phyloP scores from a whole-genome alignment of 2,888 invertebrate genomes.

The Sinodicranocentrus sp. region DNA sequence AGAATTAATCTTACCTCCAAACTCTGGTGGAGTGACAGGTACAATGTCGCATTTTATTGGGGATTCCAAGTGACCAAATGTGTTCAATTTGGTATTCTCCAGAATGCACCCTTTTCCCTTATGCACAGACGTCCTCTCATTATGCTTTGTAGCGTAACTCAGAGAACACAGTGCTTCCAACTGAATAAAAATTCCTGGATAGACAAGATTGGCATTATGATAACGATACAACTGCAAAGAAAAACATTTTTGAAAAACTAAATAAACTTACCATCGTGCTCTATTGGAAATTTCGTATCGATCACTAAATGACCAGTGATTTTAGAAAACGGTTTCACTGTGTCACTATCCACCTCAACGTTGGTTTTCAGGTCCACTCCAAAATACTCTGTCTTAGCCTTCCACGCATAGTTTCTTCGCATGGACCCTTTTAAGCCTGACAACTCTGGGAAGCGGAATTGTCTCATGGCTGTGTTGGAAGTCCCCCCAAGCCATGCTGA shows the following conservation, averaged over 20 bases:
- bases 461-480: constrained; percentile 30
- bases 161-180: constrained; percentile 55
- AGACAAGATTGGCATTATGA: not conserved
- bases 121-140: constrained; percentile 54
- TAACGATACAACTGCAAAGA: too few species aligned
- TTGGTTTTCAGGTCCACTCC: constrained; percentile 57
- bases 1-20: constrained; percentile 63
- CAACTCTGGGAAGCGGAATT: constrained; percentile 54
- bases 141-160: constrained; percentile 51
- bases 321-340: constrained; percentile 51
- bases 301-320: constrained; percentile 55
- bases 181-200: constrained; percentile 54
- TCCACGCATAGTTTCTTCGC: constrained; percentile 47
- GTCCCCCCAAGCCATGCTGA: constrained; percentile 55
- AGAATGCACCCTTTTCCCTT: constrained; percentile 59
- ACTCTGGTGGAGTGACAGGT: constrained; percentile 59
- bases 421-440: not conserved
- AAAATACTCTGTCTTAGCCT: constrained; percentile 58
- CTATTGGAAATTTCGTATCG: constrained; percentile 63
- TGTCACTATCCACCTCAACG: constrained; percentile 42
- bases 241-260: not conserved
- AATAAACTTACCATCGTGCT: constrained; percentile 58
- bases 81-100: constrained; percentile 55
- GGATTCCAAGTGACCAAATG: constrained; percentile 62
- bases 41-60: constrained; percentile 59